Evolutionary conservation across 2,888 invertebrate genomes (phyloP), one percentile per base, ranked within the genome.

Genomic region (Hypomecis punctinalis): DNA sequence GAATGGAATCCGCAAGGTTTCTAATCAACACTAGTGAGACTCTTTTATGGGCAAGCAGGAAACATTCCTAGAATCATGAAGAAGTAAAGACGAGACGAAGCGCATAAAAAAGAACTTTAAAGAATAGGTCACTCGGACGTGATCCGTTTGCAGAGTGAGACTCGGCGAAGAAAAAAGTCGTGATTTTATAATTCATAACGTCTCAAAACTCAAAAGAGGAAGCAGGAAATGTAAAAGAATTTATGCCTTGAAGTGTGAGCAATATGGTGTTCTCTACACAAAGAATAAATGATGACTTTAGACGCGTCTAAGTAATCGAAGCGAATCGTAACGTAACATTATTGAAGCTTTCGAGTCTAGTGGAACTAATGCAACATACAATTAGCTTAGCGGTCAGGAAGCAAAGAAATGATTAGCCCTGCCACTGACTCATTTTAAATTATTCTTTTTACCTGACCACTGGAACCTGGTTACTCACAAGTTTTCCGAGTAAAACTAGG

Each of bases 331-430:
- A 52, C 40, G 54, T 79, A 79, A 73, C 79, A 81, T 77, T 75
- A 74, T 74, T 66, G 56, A 73, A 81, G 82, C 82, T 86, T 84
- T 86, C 81, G 79, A 75, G 74, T 72, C 80, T 88, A 76, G 84
- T 85, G 89, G 89, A 90, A 91, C 90, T 89, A 91, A 91, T 90
- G 72, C 79, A 76, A 77, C 78, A 76, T 74, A 86, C 83, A 89
- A 90, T 90, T 88, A 88, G 81, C 83, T 79, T 57, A 75, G 81
- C 78, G 74, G 78, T 75, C 88, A 86, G 90, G 90, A 91, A 91
- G 83, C 82, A 80, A 84, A 81, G 56, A 84, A 85, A 90, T 86
- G 78, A 89, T 88, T 86, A 82, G 80, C 81, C 81, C 77, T 77
- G 57, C 71, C 76, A 76, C 79, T 88, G 89, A 89, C 74, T 90